phyloP scores from a whole-genome alignment of 2,113 vertebrate species.

The Centropus unirufus region DNA sequence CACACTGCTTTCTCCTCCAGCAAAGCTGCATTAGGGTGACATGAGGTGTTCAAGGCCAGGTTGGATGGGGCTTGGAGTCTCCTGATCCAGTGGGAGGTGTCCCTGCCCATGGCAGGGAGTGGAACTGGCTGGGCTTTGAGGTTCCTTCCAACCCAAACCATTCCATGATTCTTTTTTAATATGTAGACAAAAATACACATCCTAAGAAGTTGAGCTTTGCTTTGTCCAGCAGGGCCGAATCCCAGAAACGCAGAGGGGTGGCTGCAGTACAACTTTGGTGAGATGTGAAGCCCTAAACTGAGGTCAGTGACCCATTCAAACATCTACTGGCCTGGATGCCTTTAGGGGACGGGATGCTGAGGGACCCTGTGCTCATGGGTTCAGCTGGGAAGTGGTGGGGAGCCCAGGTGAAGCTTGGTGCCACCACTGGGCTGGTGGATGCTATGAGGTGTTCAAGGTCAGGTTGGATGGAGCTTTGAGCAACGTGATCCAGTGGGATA shows the following conservation, averaged over 20 bases:
- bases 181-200: accelerated
- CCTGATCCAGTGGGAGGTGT: too few relatives aligned
- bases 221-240: not conserved
- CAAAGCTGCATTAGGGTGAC: not conserved
- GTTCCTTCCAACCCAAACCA: too few relatives aligned
- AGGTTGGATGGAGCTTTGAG: too few relatives aligned
- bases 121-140: too few relatives aligned
- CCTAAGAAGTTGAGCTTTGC: not conserved
- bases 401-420: not conserved
- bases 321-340: not conserved
- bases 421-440: not conserved
- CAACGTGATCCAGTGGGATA: too few relatives aligned
- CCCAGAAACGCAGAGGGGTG: not conserved
- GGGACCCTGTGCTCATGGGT: not conserved
- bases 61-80: too few relatives aligned
- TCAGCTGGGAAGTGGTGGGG: not conserved
- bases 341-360: not conserved
- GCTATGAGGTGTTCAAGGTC: too few relatives aligned
- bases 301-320: not conserved
- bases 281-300: not conserved
- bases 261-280: not conserved
- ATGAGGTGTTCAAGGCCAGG: too few relatives aligned
- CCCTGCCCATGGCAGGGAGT: too few relatives aligned
- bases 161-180: too few relatives aligned
- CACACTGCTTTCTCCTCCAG: not conserved